Base-by-base conservation (phyloP, 2,888 invertebrate species). In the Pristionchus mayeri region DNA sequence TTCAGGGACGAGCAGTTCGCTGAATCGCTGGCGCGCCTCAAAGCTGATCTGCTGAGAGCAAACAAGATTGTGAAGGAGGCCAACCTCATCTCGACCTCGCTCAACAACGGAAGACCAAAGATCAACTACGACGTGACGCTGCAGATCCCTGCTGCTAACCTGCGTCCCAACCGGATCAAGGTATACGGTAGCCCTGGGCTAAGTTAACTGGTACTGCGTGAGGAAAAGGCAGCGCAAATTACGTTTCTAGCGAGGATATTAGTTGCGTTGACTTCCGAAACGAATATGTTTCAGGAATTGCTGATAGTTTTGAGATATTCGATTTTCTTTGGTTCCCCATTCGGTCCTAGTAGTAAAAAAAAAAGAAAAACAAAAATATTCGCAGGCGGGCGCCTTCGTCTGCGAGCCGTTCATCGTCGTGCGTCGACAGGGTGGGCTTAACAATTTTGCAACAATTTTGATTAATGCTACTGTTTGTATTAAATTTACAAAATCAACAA, bases 361-460 rank as follows among this genome's bases (percentile, higher is more conserved):
- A n/a, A n/a, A n/a, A n/a, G n/a, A n/a, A n/a, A n/a, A n/a, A n/a
- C n/a, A n/a, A n/a, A n/a, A n/a, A n/a, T n/a, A n/a, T n/a, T n/a
- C n/a, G n/a, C n/a, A n/a, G n/a, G n/a, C n/a, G n/a, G n/a, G n/a
- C n/a, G n/a, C n/a, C n/a, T n/a, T n/a, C n/a, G n/a, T n/a, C n/a
- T n/a, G n/a, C n/a, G 98, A 98, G 94, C 98, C 98, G 11, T 98
- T 98, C 0, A 98, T 99, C 93, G 95, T 98, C 93, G 98, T 98
- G 60, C 96, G 96, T 93, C 95, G 97, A 71, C 71, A 71, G 87
- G 95, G 95, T 96, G 92, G 96, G 96, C n/a, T n/a, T n/a, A n/a
- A n/a, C n/a, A n/a, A n/a, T n/a, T n/a, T n/a, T n/a, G n/a, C n/a
- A n/a, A n/a, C n/a, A n/a, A n/a, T n/a, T n/a, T n/a, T n/a, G n/a